Percentiles rank a stretch among this genome's conserved stretches.
phyloP scores from a whole-genome alignment of 2,797 vertebrate species.

The Chrosomus eos region DNA sequence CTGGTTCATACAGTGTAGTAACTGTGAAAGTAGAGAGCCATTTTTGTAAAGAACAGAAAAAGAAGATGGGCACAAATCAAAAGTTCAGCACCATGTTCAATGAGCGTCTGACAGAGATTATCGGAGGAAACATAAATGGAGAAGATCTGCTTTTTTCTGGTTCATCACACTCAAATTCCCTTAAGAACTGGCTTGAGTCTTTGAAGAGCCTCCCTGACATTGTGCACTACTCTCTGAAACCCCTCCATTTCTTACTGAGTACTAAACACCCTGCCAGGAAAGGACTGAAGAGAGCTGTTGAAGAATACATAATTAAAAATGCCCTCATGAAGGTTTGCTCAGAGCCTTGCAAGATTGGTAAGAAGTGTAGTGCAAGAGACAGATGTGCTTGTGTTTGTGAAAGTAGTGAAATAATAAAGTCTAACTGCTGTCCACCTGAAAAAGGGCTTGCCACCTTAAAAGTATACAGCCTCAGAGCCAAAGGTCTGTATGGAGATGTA shows the following conservation, averaged over 20 bases:
- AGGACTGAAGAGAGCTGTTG: constrained; percentile 65
- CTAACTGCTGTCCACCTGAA: constrained; percentile 69
- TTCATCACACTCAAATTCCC: constrained; percentile 20
- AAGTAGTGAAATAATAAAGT: neutral
- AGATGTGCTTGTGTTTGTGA: constrained; percentile 66
- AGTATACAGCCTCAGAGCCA: constrained; percentile 55
- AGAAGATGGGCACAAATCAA: constrained; percentile 41
- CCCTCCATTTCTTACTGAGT: constrained; percentile 69
- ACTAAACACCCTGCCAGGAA: constrained; percentile 42
- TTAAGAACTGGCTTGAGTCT: constrained; percentile 66
- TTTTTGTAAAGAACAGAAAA: constrained; percentile 64
- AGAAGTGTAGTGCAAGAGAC: constrained; percentile 39
- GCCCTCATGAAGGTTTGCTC: constrained; percentile 69
- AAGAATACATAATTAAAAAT: constrained; percentile 65
- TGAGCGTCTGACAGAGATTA: constrained; percentile 61
- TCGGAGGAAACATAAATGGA: constrained; percentile 26
- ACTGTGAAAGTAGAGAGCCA: neutral
- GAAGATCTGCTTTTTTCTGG: constrained; percentile 68
- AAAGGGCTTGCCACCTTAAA: constrained; percentile 66
- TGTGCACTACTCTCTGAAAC: constrained; percentile 66
- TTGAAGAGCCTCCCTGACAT: constrained; percentile 64
- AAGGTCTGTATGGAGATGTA: constrained; percentile 65
- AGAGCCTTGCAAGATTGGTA: constrained; percentile 61
- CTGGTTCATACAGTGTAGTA: constrained; percentile 33
- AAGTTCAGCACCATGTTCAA: constrained; percentile 69